phyloP scores from a whole-genome alignment of 2,888 invertebrate genomes.

The Eristalis arbustorum region DNA sequence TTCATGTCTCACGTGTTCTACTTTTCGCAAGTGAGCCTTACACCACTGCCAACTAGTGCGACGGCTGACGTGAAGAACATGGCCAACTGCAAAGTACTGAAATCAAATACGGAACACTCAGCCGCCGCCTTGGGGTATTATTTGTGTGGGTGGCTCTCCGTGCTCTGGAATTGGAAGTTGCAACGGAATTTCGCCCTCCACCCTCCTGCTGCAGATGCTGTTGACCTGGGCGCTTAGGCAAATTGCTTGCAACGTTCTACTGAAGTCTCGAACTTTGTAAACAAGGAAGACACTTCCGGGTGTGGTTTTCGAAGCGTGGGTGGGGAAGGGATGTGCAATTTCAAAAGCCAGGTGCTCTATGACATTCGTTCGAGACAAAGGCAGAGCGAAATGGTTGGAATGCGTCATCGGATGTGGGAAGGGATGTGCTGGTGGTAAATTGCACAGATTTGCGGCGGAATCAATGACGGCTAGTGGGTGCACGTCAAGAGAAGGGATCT shows the following conservation, averaged over 20 bases:
- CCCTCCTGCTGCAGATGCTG: constrained; percentile 31
- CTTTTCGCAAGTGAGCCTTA: constrained; percentile 13
- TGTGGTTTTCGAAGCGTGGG: background rate
- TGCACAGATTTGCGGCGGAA: too few relatives aligned
- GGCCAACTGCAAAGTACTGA: constrained; percentile 5
- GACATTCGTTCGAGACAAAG: background rate
- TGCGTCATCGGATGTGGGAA: background rate
- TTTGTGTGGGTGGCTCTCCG: background rate
- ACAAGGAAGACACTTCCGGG: constrained; percentile 13
- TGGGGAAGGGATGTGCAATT: background rate
- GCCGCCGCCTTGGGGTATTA: constrained; percentile 20
- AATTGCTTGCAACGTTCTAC: constrained; percentile 20
- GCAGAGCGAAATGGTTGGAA: background rate
- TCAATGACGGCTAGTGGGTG: too few relatives aligned
- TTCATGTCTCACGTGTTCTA: constrained; percentile 10
- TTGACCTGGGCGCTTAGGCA: constrained; percentile 25
- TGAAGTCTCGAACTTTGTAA: background rate
- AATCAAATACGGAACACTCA: constrained; percentile 38
- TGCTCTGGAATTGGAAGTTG: background rate
- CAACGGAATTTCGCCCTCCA: background rate
- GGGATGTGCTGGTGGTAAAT: too few relatives aligned
- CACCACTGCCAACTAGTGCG: background rate
- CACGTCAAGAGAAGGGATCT: too few relatives aligned
- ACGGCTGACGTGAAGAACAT: constrained; percentile 4
- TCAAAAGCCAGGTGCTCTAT: background rate